These are phyloP conservation scores for Callimorpha dominula DNA, from an alignment of 2,888 invertebrate genomes.

Conservation along the genomic window DNA sequence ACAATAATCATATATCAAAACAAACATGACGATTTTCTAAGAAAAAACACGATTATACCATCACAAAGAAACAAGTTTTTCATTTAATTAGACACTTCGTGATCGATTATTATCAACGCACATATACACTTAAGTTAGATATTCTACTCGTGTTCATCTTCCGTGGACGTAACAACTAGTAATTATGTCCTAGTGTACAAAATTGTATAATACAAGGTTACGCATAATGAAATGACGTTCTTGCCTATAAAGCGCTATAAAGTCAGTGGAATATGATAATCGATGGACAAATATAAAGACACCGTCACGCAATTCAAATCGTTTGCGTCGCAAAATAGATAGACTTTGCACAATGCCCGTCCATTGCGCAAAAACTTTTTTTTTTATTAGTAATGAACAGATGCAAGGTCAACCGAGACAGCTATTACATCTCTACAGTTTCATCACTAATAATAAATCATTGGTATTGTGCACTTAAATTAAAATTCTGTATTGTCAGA, in stretches of 20 bases:
- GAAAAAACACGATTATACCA: constrained; percentile 6
- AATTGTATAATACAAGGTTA: constrained; percentile 48
- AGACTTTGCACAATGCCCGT: constrained; percentile 59
- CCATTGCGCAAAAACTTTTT: constrained; percentile 59
- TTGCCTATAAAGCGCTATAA: neutral
- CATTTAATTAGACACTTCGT: constrained; percentile 48
- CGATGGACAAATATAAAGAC: constrained; percentile 30
- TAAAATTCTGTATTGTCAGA: neutral
- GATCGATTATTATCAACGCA: constrained; percentile 41
- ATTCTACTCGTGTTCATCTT: constrained; percentile 52
- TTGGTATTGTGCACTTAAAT: constrained; percentile 29
- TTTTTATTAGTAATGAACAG: constrained; percentile 45
- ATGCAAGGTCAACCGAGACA: constrained; percentile 61
- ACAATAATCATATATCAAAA: constrained; percentile 6
- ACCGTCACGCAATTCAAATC: constrained; percentile 56
- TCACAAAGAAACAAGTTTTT: constrained; percentile 48
- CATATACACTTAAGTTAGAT: constrained; percentile 31
- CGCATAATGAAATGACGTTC: constrained; percentile 24
- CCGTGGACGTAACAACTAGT: constrained; percentile 35
- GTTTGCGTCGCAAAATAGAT: constrained; percentile 54
- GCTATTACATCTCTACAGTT: constrained; percentile 57
- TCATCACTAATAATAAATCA: constrained; percentile 48
- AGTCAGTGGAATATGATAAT: constrained; percentile 29
- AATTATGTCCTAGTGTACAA: constrained; percentile 44
- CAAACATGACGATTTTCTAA: neutral